Evolutionary conservation across 2,797 vertebrate species (phyloP), one percentile per base, ranked within the genome.

Genomic region (Triplophysa bombifrons): DNA sequence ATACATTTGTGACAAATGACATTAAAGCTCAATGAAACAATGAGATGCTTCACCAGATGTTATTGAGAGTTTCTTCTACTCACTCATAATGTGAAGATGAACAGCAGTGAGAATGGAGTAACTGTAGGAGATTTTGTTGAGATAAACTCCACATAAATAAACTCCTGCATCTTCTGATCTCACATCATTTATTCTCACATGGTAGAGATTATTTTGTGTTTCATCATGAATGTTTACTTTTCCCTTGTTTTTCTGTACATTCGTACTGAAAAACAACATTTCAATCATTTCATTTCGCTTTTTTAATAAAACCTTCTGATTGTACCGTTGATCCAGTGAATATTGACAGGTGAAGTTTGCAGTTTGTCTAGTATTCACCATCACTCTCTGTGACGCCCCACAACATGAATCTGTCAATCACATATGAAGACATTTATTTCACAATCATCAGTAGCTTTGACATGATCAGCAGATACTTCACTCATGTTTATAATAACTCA

Each of bases 111-210:
- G 17, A 61, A 14, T 19, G 3, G 1, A 74, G 66, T 48, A 65
- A 3, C 1, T 34, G 38, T 50, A 11, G 0, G 22, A 19, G 1
- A 4, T 0, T 1, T 0, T 0, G 0, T 1, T 0, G 44, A 51
- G 11, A 12, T 16, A 12, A 20, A 67, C 44, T 70, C 22, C 51
- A 66, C 71, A 66, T 19, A 25, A 63, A 67, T 74, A 50, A 63
- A 58, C 25, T 25, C 55, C 53, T 56, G 30, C 30, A 46, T 27
- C 68, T 53, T 81, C 67, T 65, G 50, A 12, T 10, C 2, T 55
- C n/a, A 64, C 80, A 3, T 48, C 53, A 41, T 30, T 4, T 22
- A 25, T 58, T 11, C 1, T 79, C 20, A 81, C 13, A n/a, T 0
- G 61, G 0, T 72, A 13, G 12, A 73, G 16, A 19, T 46, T 0